Percentiles rank a stretch among this genome's conserved stretches.
Evolutionary conservation across 2,113 vertebrate species (phyloP).

Genomic region (Anhinga anhinga): DNA sequence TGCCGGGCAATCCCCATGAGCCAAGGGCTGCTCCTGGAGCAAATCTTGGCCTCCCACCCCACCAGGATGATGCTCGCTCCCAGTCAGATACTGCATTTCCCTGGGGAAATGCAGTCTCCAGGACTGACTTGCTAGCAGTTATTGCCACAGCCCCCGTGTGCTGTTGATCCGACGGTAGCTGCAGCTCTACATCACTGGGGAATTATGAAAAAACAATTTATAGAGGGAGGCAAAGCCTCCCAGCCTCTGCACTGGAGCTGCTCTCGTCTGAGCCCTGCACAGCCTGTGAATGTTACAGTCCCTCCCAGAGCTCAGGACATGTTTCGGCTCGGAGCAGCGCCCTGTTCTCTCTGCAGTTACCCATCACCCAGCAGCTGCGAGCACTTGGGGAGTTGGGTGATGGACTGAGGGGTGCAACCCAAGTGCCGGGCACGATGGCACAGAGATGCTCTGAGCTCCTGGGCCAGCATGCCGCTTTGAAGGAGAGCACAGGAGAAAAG

Average conservation of each 20-base stretch:
- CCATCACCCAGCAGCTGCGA: fast-evolving
- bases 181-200: neutral
- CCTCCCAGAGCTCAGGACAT: neutral
- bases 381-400: fast-evolving
- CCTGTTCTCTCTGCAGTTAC: neutral
- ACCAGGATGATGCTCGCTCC: fast-evolving
- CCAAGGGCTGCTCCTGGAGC: neutral
- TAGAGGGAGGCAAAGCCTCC: neutral
- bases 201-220: neutral
- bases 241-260: neutral
- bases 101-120: fast-evolving
- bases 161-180: fast-evolving
- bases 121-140: neutral
- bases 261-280: neutral
- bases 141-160: fast-evolving
- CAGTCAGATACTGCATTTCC: neutral
- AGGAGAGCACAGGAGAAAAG: neutral
- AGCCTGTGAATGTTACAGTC: neutral
- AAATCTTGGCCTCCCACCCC: neutral
- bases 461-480: neutral
- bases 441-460: fast-evolving
- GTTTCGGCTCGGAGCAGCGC: neutral
- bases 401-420: neutral
- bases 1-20: fast-evolving
- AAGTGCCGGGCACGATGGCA: neutral